Evolutionary conservation across 2,797 vertebrate genomes (phyloP).

Genomic region (Myotis pilosus): DNA sequence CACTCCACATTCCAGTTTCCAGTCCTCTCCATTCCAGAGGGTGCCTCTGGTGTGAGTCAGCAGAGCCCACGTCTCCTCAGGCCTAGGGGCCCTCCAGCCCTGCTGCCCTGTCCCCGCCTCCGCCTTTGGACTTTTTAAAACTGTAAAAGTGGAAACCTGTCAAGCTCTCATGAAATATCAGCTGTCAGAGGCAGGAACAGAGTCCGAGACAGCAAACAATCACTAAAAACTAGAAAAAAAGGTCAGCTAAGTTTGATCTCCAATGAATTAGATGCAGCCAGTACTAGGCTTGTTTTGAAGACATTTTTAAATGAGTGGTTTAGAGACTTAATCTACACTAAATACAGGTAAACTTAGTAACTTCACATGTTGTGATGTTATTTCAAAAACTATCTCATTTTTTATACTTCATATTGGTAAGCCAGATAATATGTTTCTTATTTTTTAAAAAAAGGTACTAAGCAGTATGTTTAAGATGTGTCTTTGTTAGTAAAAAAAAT

Average conservation of each 20-base stretch:
- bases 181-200: background rate
- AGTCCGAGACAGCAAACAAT: background rate
- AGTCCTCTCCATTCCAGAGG: background rate
- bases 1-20: constrained; percentile 41
- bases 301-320: background rate
- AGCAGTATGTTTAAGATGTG: background rate
- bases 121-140: background rate
- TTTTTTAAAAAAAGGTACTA: background rate
- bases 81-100: background rate
- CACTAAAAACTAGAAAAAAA: background rate
- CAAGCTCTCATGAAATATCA: background rate
- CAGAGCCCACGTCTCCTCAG: background rate
- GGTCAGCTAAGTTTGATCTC: background rate
- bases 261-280: background rate
- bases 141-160: background rate
- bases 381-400: background rate
- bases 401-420: background rate
- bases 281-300: background rate
- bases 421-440: background rate
- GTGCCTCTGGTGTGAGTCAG: background rate
- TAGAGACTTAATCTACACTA: background rate
- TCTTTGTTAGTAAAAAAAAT: background rate
- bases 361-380: background rate
- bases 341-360: background rate
- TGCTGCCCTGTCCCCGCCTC: background rate